Base-by-base conservation (phyloP, 1,140 invertebrate genomes). In the Cyclina sinensis region DNA sequence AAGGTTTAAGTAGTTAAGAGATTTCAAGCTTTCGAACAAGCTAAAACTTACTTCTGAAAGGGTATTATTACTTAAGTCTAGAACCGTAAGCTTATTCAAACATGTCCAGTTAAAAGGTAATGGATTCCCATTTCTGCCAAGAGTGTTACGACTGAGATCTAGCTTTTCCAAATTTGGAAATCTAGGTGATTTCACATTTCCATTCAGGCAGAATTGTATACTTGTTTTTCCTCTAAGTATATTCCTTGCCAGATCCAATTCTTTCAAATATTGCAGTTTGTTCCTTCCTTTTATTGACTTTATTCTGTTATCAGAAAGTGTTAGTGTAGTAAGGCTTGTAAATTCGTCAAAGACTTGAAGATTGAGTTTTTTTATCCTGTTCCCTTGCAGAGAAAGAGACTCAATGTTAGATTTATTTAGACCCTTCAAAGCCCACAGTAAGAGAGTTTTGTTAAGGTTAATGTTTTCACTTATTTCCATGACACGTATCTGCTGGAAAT, bases 151-250 rank as follows among this genome's bases (percentile, higher is more conserved):
- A 3, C 39, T 21, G 4, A 76, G n/a, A 48, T 48, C 1, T 37
- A 76, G 48, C 9, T 27, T 46, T 24, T 35, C 24, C 24, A 76
- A 51, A 46, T 76, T 46, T 24, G 73, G 73, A 76, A 76, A 76
- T 27, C n/a, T 48, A 14, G 24, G 14, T 1, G 9, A 9, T 11
- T 68, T 68, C 14, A 18, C 9, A 27, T 14, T 4, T 37, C 73
- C 46, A 1, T 76, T 1, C 43, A 46, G 2, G 24, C 73, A 48
- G 24, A 48, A 48, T 68, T 37, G 39, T 32, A 30, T 27, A 30
- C 39, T 27, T 16, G 27, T 30, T 11, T 46, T n/a, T 18, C 12
- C 1, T 32, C 32, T 11, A 16, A 76, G 24, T n/a, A 48, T 16
- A 27, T 76, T 76, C 9, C 1, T 3, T 0, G 21, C 9, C n/a